phyloP scores from a whole-genome alignment of 2,888 invertebrate genomes.

The Scaptodrosophila latifasciaeformis region DNA sequence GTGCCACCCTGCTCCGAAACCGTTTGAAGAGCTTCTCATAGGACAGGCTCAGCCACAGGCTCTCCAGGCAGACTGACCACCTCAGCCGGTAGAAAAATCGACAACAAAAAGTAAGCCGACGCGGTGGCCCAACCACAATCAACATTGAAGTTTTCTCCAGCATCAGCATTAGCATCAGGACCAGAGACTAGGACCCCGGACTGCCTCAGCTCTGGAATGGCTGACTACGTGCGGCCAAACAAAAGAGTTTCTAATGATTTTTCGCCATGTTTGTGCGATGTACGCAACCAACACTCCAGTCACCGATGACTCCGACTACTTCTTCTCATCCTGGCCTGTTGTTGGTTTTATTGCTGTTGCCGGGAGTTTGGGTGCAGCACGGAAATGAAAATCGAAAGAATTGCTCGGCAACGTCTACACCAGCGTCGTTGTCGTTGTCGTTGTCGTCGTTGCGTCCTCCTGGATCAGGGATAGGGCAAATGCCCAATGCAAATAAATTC shows the following conservation, averaged over 20 bases:
- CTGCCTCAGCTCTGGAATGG: conserved; percentile 26
- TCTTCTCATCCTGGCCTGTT: conserved; percentile 2
- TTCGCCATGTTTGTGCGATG: conserved; percentile 60
- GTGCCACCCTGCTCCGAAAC: conserved; percentile 10
- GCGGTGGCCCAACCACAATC: conserved; percentile 8
- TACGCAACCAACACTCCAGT: background rate
- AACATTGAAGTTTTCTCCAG: conserved; percentile 50
- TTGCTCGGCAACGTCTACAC: too few relatives aligned
- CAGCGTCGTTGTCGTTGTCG: conserved; percentile 26
- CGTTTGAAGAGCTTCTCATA: background rate
- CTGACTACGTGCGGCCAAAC: conserved; percentile 54
- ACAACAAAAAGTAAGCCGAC: conserved; percentile 5
- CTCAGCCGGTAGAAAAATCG: background rate
- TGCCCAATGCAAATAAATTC: conserved; percentile 68
- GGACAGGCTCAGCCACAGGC: too few relatives aligned
- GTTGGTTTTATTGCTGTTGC: conserved; percentile 32
- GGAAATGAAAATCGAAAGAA: conserved; percentile 69
- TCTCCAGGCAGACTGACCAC: background rate
- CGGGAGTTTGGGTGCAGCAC: conserved; percentile 33
- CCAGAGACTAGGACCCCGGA: too few relatives aligned
- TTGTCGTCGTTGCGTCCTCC: conserved; percentile 8
- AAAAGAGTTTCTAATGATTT: conserved; percentile 71
- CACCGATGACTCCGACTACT: too few relatives aligned
- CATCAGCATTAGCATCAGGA: conserved; percentile 45
- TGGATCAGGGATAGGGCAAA: too few relatives aligned